Evolutionary conservation across 1,140 invertebrate species (phyloP).

Genomic region (Chrysoperla carnea): DNA sequence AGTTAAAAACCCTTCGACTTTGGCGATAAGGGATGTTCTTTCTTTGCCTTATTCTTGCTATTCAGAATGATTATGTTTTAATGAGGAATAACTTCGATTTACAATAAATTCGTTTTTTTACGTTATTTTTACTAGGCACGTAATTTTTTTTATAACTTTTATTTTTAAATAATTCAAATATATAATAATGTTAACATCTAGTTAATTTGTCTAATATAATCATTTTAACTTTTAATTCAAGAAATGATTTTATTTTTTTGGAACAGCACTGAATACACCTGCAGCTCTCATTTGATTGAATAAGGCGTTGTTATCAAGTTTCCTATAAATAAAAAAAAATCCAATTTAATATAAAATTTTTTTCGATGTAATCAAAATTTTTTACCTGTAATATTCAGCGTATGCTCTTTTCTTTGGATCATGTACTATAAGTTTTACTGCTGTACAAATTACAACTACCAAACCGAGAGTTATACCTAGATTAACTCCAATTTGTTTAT

Average conservation of each 20-base stretch:
- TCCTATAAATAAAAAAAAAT: conserved; percentile 23
- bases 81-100: too few relatives aligned
- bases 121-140: too few relatives aligned
- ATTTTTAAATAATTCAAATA: too few relatives aligned
- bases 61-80: too few relatives aligned
- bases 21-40: too few relatives aligned
- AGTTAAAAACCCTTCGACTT: too few relatives aligned
- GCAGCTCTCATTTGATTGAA: conserved; percentile 32
- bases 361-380: neutral
- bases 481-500: conserved; percentile 32
- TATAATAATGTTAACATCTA: too few relatives aligned
- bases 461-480: conserved; percentile 25
- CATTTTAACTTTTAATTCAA: too few relatives aligned
- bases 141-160: too few relatives aligned
- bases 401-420: conserved; percentile 36
- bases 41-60: too few relatives aligned
- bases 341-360: neutral
- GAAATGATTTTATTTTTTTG: neutral
- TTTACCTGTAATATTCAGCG: conserved; percentile 48
- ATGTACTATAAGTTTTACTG: conserved; percentile 28
- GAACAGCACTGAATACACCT: conserved; percentile 33
- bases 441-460: conserved; percentile 20
- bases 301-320: conserved; percentile 33
- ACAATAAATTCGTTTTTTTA: too few relatives aligned
- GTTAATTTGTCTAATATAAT: too few relatives aligned